Conservation (phyloP, 2,113 vertebrate species). For the Chaetorhynchus papuensis region DNA sequence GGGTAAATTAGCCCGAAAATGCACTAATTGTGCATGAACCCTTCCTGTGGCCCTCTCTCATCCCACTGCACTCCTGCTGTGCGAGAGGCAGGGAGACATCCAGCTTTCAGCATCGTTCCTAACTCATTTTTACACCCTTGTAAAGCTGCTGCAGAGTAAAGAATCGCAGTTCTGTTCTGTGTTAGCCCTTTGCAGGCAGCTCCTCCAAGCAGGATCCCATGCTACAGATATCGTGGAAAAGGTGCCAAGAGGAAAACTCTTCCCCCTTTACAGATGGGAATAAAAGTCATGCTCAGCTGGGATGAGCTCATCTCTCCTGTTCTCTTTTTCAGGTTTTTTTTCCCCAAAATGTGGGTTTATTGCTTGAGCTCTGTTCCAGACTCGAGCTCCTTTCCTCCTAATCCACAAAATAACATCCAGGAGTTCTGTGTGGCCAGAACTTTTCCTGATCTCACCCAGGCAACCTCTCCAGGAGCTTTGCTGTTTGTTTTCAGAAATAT, state of each 20-base stretch:
- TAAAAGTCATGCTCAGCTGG: not conserved
- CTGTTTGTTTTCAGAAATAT: not conserved
- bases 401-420: not conserved
- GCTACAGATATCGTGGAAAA: not conserved
- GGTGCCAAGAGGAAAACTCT: not conserved
- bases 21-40: not conserved
- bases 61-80: not conserved
- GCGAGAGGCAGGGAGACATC: not conserved
- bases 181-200: not conserved
- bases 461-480: not conserved
- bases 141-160: slow-evolving; percentile 10
- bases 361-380: not conserved
- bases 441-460: not conserved
- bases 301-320: not conserved
- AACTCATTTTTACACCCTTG: not conserved
- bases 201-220: not conserved
- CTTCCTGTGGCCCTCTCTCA: not conserved
- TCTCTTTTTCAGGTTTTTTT: rapidly evolving
- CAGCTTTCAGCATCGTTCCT: not conserved
- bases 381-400: not conserved
- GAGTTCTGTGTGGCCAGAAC: not conserved
- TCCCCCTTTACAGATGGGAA: not conserved
- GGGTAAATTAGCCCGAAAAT: not conserved
- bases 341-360: not conserved
- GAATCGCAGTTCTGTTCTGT: not conserved